Percentiles rank a stretch among this genome's conserved stretches.
Conservation (phyloP, 92 coral and sea anemone genomes). For the Nematostella vectensis region DNA sequence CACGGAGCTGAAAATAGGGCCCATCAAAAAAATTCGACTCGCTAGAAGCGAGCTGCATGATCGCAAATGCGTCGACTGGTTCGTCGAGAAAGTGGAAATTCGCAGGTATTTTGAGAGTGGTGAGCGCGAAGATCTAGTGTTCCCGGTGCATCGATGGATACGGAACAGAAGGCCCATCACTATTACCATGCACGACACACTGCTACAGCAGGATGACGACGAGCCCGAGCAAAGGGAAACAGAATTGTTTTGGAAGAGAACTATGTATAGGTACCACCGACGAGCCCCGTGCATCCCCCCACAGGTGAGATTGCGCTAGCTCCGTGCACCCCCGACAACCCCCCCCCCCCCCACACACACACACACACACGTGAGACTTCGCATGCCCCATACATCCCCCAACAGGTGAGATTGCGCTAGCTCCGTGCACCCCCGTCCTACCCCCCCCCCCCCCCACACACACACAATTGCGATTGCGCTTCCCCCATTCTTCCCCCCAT, state of each 20-base stretch:
- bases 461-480: too few species aligned
- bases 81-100: constrained; percentile 81
- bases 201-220: constrained; percentile 66
- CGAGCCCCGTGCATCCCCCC: constrained; percentile 69
- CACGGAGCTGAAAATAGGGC: constrained; percentile 40
- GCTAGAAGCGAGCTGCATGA: constrained; percentile 63
- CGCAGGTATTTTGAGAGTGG: constrained; percentile 48
- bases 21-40: constrained; percentile 57
- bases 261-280: constrained; percentile 83
- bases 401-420: too few species aligned
- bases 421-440: too few species aligned
- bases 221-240: constrained; percentile 79
- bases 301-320: constrained; percentile 67
- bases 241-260: constrained; percentile 89
- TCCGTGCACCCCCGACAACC: too few species aligned
- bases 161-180: constrained; percentile 58
- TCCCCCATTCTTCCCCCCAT: too few species aligned
- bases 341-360: too few species aligned
- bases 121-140: constrained; percentile 55
- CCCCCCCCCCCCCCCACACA: too few species aligned
- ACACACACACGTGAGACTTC: too few species aligned
- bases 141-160: constrained; percentile 94
- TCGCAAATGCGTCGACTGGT: constrained; percentile 81
- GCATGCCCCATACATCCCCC: too few species aligned
- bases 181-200: constrained; percentile 54